Percentiles rank a stretch among this genome's conserved stretches.
Conservation (phyloP, 1,140 invertebrate genomes). For the Oedothorax gibbosus region DNA sequence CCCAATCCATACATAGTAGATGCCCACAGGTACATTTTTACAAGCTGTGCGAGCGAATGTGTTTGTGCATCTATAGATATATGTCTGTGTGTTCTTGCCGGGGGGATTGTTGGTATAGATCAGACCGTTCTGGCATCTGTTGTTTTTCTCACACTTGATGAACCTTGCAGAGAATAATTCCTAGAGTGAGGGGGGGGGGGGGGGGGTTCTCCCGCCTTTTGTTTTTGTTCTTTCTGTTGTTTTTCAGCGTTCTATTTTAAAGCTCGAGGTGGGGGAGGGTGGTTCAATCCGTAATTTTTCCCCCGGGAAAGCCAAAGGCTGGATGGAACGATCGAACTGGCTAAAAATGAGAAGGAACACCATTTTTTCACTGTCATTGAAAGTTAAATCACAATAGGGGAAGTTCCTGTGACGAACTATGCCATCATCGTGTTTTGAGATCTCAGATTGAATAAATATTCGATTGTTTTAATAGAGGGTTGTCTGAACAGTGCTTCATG, state of each 20-base stretch:
- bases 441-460: no score
- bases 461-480: no score
- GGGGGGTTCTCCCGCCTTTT: background rate
- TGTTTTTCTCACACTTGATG: slow-evolving; percentile 49
- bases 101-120: background rate
- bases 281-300: slow-evolving; percentile 26
- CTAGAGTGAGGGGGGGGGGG: slow-evolving; percentile 28
- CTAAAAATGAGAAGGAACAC: background rate
- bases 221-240: slow-evolving; percentile 24
- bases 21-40: slow-evolving; percentile 6
- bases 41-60: slow-evolving; percentile 12
- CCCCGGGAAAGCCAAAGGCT: background rate
- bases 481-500: no score
- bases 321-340: background rate
- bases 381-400: no score
- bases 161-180: slow-evolving; percentile 37
- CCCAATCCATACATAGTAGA: background rate
- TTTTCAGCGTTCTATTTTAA: slow-evolving; percentile 42
- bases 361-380: no score
- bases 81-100: slow-evolving; percentile 13
- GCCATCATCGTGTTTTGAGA: no score
- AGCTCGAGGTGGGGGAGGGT: background rate
- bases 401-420: no score
- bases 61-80: slow-evolving; percentile 26
- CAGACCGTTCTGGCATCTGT: slow-evolving; percentile 30